Percentiles rank a stretch among this genome's conserved stretches.
Conservation (phyloP, 2,113 vertebrate species). For the Hemiprocne comata region DNA sequence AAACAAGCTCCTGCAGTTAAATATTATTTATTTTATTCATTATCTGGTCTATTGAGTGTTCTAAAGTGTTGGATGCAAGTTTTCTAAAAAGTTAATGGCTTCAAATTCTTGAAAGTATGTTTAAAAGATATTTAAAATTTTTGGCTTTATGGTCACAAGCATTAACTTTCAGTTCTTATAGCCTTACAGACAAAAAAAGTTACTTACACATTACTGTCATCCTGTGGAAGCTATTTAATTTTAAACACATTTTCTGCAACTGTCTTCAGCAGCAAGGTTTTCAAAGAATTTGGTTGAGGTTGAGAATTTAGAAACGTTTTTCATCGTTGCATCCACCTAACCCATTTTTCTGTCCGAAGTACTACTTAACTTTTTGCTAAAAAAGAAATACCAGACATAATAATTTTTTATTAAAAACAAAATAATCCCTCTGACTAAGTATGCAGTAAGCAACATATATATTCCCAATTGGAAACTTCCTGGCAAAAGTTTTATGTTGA, state of each 20-base stretch:
- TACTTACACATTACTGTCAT: slow-evolving; percentile 5
- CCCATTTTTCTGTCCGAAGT: not conserved
- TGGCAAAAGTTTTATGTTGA: not conserved
- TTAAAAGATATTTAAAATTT: slow-evolving; percentile 38
- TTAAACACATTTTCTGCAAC: slow-evolving; percentile 30
- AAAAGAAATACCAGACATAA: not conserved
- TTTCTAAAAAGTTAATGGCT: slow-evolving; percentile 28
- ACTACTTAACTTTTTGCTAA: not conserved
- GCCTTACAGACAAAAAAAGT: not conserved
- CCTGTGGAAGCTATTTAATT: slow-evolving; percentile 34
- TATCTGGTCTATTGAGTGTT: not conserved
- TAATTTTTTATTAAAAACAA: not conserved
- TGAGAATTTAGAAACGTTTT: not conserved
- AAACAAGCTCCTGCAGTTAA: not conserved
- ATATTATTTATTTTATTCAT: not conserved
- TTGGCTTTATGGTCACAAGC: not conserved
- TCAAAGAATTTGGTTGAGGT: slow-evolving; percentile 35
- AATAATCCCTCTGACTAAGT: not conserved
- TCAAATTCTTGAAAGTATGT: slow-evolving; percentile 37
- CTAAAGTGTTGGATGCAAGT: not conserved
- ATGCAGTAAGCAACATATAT: not conserved
- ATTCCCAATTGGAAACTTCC: not conserved
- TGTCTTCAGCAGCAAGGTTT: not conserved
- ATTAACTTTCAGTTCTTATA: slow-evolving; percentile 8
- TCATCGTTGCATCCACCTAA: not conserved